Evolutionary conservation across 2,797 vertebrate species (phyloP).

Genomic region (Chaetophractus vellerosus): DNA sequence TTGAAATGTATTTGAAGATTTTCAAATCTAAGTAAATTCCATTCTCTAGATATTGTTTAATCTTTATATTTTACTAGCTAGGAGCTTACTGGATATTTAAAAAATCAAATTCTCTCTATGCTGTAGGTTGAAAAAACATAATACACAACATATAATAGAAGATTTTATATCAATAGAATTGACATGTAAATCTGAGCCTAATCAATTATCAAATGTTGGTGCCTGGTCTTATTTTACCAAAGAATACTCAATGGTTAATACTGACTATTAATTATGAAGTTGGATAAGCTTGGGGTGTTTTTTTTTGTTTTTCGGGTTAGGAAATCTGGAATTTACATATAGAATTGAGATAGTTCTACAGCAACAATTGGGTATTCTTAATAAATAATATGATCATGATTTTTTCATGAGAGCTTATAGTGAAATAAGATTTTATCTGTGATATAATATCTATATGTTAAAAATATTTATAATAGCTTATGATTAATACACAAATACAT

Average conservation of each 20-base stretch:
- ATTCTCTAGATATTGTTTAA: conserved; percentile 14
- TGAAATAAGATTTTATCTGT: conserved; percentile 25
- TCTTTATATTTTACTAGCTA: conserved; percentile 25
- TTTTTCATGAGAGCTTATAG: conserved; percentile 9
- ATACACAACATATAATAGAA: background rate
- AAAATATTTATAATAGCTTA: conserved; percentile 39
- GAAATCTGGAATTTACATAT: conserved; percentile 50
- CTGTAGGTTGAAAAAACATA: background rate
- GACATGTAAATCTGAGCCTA: conserved; percentile 62
- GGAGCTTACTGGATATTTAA: background rate
- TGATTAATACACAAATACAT: background rate
- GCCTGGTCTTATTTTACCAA: conserved; percentile 20
- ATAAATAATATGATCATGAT: background rate
- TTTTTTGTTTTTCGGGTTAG: conserved; percentile 38
- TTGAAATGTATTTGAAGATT: conserved; percentile 27
- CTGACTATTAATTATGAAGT: background rate
- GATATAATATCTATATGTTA: background rate
- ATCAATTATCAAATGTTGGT: conserved; percentile 21
- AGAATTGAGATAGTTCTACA: background rate
- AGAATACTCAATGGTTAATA: conserved; percentile 39
- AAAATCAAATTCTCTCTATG: conserved; percentile 13
- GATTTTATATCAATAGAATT: conserved; percentile 16
- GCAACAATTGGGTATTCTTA: background rate
- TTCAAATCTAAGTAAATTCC: conserved; percentile 7
- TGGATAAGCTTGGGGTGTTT: background rate